Conservation (phyloP, 2,888 invertebrate genomes). For the Neocrepidodera transversa region DNA sequence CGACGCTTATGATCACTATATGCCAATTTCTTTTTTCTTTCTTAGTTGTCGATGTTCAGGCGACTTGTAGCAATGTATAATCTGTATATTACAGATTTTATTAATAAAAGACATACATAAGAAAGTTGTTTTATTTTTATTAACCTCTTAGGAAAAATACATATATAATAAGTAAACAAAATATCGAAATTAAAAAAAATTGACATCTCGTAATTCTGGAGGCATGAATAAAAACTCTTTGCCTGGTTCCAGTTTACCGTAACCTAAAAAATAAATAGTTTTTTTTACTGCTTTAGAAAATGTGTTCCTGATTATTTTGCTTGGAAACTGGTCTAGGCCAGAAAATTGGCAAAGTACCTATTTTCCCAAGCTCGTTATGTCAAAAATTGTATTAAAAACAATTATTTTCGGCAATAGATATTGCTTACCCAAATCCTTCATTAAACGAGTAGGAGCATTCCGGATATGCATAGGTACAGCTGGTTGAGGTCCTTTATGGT, state of each 20-base stretch:
- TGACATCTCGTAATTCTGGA: constrained; percentile 67
- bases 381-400: constrained; percentile 6
- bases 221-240: constrained; percentile 72
- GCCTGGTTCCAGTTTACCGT: constrained; percentile 65
- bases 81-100: constrained; percentile 60
- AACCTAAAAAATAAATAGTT: constrained; percentile 64
- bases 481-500: constrained; percentile 74
- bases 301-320: no score
- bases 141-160: no score
- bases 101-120: constrained; percentile 42
- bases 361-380: no score
- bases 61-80: constrained; percentile 47
- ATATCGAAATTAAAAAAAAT: constrained; percentile 66
- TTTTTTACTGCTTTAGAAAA: no score
- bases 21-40: constrained; percentile 34
- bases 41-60: constrained; percentile 44
- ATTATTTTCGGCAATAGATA: no score
- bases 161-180: no score
- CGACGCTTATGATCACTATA: not conserved
- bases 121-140: not conserved
- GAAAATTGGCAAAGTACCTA: no score
- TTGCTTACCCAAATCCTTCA: constrained; percentile 77
- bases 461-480: constrained; percentile 79
- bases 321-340: no score
- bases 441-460: constrained; percentile 80